These are phyloP conservation scores for Frieseomelitta varia DNA, from an alignment of 1,140 invertebrate genomes.

Conservation along the genomic window DNA sequence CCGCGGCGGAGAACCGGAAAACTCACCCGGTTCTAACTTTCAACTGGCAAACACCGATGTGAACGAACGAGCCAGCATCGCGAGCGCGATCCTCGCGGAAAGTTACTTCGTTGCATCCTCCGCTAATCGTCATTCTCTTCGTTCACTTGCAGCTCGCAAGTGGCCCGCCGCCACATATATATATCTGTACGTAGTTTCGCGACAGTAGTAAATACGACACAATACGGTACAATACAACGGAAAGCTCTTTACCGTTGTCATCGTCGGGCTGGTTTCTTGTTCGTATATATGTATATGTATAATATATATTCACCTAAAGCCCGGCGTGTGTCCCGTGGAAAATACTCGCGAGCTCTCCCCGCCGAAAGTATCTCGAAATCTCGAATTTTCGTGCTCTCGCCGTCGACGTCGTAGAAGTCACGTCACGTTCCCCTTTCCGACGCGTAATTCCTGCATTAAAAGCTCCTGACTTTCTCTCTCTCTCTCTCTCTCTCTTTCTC, in stretches of 20 bases:
- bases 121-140: slow-evolving; percentile 1
- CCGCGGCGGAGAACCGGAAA: neutral
- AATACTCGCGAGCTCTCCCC: slow-evolving; percentile 16
- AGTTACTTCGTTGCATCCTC: slow-evolving; percentile 21
- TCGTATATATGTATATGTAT: slow-evolving; percentile 20
- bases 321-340: slow-evolving; percentile 35
- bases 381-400: slow-evolving; percentile 31
- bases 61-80: slow-evolving; percentile 3
- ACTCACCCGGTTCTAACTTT: neutral
- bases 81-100: neutral
- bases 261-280: slow-evolving; percentile 39
- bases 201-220: slow-evolving; percentile 26
- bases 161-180: neutral
- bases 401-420: neutral
- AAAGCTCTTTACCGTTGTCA: slow-evolving; percentile 57
- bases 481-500: neutral
- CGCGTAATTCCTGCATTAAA: slow-evolving; percentile 22
- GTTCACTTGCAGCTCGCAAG: slow-evolving; percentile 7
- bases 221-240: neutral
- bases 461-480: neutral
- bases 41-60: neutral
- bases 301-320: neutral
- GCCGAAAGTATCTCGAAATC: slow-evolving; percentile 56
- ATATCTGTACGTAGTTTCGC: neutral
- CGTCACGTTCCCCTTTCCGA: slow-evolving; percentile 9